phyloP scores from a whole-genome alignment of 37 sponge, comb jelly and placozoan species.

The Axinella damicornis region DNA sequence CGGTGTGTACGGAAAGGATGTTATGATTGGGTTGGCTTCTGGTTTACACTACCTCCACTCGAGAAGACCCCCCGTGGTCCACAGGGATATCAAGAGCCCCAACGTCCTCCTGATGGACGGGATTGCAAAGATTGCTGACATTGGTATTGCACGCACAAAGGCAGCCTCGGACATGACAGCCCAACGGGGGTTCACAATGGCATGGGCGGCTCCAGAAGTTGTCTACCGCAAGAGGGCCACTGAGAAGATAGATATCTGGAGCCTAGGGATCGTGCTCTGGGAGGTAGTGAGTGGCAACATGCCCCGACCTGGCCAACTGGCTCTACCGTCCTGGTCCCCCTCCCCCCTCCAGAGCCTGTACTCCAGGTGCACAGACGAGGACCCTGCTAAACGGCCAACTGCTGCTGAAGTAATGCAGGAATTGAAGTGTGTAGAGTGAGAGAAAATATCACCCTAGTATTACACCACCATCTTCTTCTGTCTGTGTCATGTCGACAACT shows the following conservation, averaged over 20 bases:
- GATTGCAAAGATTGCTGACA: conserved; percentile 92
- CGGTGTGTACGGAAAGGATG: conserved; percentile 73
- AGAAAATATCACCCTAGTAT: too few species aligned
- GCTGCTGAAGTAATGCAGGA: conserved; percentile 67
- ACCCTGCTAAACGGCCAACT: conserved; percentile 69
- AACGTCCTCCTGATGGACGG: conserved; percentile 85
- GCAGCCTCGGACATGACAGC: conserved; percentile 90
- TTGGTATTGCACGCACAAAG: conserved; percentile 89
- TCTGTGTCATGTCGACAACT: too few species aligned
- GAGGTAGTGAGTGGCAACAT: conserved; percentile 85
- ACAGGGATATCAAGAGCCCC: conserved; percentile 93
- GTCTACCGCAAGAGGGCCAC: conserved; percentile 84
- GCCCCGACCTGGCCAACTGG: conserved; percentile 76
- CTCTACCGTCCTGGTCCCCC: conserved; percentile 46
- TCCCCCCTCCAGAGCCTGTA: conserved; percentile 49
- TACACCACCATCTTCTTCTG: too few species aligned
- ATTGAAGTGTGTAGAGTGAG: conserved; percentile 3
- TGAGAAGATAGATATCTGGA: conserved; percentile 97
- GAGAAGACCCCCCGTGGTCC: conserved; percentile 83
- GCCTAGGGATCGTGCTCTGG: conserved; percentile 91
- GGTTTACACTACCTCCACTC: conserved; percentile 93
- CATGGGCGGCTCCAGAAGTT: conserved; percentile 98
- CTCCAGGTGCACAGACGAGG: conserved; percentile 55
- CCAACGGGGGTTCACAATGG: conserved; percentile 87
- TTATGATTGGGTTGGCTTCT: conserved; percentile 75